Conservation (phyloP, 1,140 invertebrate genomes). For the Mercenaria mercenaria region DNA sequence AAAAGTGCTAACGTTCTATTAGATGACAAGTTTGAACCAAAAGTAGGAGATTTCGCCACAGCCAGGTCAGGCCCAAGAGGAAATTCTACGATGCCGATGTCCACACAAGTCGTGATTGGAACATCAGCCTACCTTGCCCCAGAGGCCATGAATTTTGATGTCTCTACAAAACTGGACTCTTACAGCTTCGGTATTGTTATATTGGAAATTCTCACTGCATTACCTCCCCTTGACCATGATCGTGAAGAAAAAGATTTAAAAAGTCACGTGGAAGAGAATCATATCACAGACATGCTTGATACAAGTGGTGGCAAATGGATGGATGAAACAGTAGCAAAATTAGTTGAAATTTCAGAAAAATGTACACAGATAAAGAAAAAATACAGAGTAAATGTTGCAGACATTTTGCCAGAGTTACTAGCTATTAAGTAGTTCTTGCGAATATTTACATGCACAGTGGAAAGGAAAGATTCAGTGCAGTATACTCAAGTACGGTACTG, state of each 20-base stretch:
- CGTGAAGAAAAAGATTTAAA: constrained; percentile 76
- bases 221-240: constrained; percentile 70
- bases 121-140: constrained; percentile 92
- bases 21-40: constrained; percentile 89
- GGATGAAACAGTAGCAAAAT: constrained; percentile 56
- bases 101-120: constrained; percentile 89
- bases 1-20: constrained; percentile 92
- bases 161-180: constrained; percentile 91
- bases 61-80: constrained; percentile 87
- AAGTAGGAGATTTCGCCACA: constrained; percentile 92
- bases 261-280: constrained; percentile 71
- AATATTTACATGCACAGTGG: too few relatives aligned
- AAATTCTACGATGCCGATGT: constrained; percentile 78
- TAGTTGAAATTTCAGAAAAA: constrained; percentile 68
- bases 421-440: too few relatives aligned
- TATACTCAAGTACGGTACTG: too few relatives aligned
- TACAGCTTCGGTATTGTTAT: constrained; percentile 92
- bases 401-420: constrained; percentile 72
- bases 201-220: constrained; percentile 79
- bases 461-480: too few relatives aligned
- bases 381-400: constrained; percentile 67
- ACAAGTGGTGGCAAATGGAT: constrained; percentile 70
- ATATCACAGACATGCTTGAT: constrained; percentile 60
- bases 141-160: constrained; percentile 89
- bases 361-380: constrained; percentile 72